Base-by-base conservation (phyloP, 2,888 invertebrate genomes). In the Drosophila borborema region DNA sequence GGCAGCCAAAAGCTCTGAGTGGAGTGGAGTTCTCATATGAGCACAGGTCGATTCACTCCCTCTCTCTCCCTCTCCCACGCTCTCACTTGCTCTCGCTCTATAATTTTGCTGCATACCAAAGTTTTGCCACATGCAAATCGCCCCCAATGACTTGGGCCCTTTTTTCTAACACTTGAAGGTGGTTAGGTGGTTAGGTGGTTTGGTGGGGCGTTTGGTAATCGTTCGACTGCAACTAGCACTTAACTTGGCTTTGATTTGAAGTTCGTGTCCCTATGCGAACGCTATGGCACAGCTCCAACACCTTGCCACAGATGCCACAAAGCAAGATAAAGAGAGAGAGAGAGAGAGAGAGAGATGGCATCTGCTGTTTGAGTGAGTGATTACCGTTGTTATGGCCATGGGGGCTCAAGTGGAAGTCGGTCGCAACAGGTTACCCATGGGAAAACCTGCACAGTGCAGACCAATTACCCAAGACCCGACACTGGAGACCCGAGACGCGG, bases 251-350 rank as follows among this genome's bases (percentile, higher is more conserved):
- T 90, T 90, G 90, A 91, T 91, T 91, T 86, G 91, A 91, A 92
- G 92, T 91, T 91, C 92, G 92, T 91, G 91, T 91, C 91, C 92
- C 91, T 91, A 90, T 87, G 90, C 89, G 84, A 82, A 82, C 69
- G 68, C 55, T 40, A 14, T 40, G 38, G 6, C 65, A 63, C 51
- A 63, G 64, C 80, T 80, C 80, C 70, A 90, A 86, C 91, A 86
- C 86, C 86, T 86, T 90, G 86, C 78, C 56, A 54, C 36, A 60
- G 49, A 62, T 55, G 43, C 10, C 70, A 76, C 60, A 48, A 48
- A 23, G 23, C 14, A 20, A 46, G 45, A 23, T 31, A 40, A 23
- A 43, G 16, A 20, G 34, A 20, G 41, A 40, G 14, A 1, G 31
- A 46, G 23, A n/a, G 3, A 14, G 28, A 16, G 45, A 43, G 23